Conservation (phyloP, 2,113 vertebrate genomes). For the Oryzias melastigma region DNA sequence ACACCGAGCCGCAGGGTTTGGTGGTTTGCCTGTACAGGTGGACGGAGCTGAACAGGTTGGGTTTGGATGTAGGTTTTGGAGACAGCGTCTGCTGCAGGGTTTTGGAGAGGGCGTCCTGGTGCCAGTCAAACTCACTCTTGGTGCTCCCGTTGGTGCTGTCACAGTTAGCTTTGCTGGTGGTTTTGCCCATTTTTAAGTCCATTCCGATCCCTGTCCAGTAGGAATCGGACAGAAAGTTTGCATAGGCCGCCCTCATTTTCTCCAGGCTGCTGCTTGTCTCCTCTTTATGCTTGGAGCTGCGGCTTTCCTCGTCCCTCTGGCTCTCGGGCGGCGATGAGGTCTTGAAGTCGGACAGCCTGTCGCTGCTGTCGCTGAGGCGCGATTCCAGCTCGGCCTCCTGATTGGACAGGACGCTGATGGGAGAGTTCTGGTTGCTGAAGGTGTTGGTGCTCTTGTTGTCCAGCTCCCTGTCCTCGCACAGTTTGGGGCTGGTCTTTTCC, state of each 20-base stretch:
- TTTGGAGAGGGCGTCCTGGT: constrained; percentile 94
- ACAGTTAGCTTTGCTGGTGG: constrained; percentile 85
- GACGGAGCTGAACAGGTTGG: constrained; percentile 95
- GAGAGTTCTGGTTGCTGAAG: constrained; percentile 96
- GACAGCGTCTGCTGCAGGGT: constrained; percentile 92
- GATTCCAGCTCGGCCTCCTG: constrained; percentile 94
- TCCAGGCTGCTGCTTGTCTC: constrained; percentile 90
- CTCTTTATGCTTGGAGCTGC: constrained; percentile 78
- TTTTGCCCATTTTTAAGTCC: constrained; percentile 87
- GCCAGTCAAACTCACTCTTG: constrained; percentile 96
- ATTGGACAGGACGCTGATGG: constrained; percentile 90
- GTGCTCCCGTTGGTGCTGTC: constrained; percentile 87
- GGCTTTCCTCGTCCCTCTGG: constrained; percentile 76
- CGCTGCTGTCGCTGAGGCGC: constrained; percentile 89
- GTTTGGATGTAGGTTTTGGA: constrained; percentile 85
- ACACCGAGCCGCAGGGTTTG: constrained; percentile 87
- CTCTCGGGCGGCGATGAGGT: constrained; percentile 82
- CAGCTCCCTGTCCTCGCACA: constrained; percentile 86
- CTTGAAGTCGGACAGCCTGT: constrained; percentile 92
- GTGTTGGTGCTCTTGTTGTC: constrained; percentile 86
- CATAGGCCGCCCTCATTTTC: constrained; percentile 97
- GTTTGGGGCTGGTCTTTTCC: constrained; percentile 89
- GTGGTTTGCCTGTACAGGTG: constrained; percentile 93
- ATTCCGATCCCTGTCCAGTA: constrained; percentile 95
- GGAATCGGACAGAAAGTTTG: constrained; percentile 96